Percentiles rank a stretch among this genome's conserved stretches.
These are phyloP conservation scores for Oncorhynchus kisutch DNA, from an alignment of 2,113 vertebrate genomes.

Conservation along the genomic window DNA sequence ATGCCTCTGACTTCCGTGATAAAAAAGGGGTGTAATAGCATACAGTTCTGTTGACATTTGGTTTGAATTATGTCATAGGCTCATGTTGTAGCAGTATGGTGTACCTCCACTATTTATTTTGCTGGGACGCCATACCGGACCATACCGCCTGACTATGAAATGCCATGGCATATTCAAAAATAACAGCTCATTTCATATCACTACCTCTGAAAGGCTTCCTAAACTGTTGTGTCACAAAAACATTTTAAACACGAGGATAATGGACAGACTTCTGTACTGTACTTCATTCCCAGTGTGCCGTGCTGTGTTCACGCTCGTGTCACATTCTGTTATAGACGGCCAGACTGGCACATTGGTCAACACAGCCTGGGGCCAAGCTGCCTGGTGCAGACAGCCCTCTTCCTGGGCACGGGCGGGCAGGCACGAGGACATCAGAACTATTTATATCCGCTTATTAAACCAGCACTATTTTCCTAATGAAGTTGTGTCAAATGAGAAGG, in stretches of 20 bases:
- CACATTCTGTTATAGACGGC: too few relatives aligned
- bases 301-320: neutral
- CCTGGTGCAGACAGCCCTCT: too few relatives aligned
- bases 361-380: conserved; percentile 51
- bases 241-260: neutral
- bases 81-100: too few relatives aligned
- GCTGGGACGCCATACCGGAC: too few relatives aligned
- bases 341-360: conserved; percentile 27
- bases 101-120: too few relatives aligned
- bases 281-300: neutral
- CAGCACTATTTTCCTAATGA: conserved; percentile 44
- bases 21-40: conserved; percentile 21
- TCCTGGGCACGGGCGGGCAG: conserved; percentile 41
- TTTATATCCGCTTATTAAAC: conserved; percentile 52
- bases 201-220: neutral
- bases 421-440: conserved; percentile 38
- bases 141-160: too few relatives aligned
- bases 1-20: too few relatives aligned
- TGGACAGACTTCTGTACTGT: neutral
- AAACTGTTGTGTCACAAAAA: neutral
- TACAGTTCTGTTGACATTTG: too few relatives aligned
- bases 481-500: conserved; percentile 45
- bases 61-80: too few relatives aligned
- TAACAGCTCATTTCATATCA: neutral
- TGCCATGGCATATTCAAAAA: too few relatives aligned